Evolutionary conservation across 2,797 vertebrate species (phyloP).

Genomic region (Enteromius fasciolatus): DNA sequence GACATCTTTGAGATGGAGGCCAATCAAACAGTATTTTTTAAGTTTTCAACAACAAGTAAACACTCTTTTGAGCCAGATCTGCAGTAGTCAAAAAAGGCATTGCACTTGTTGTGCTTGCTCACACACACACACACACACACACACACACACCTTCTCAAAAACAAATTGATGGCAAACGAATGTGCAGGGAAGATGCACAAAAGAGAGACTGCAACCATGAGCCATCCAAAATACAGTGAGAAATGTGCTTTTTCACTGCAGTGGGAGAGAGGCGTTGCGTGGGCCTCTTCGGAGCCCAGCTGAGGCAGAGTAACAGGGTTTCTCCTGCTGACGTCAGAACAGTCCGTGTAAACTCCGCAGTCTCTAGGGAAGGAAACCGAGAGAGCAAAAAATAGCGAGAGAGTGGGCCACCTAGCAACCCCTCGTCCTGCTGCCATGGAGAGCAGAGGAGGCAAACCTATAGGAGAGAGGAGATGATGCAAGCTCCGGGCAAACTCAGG

Average conservation of each 20-base stretch:
- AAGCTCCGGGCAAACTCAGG: conserved; percentile 55
- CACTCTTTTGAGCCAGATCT: background rate
- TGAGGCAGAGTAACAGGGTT: conserved; percentile 54
- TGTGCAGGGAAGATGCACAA: background rate
- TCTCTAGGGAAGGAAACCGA: conserved; percentile 34
- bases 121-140: no score
- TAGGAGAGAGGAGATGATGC: conserved; percentile 43
- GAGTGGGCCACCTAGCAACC: conserved; percentile 22
- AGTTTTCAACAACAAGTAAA: background rate
- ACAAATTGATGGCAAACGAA: background rate
- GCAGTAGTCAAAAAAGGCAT: background rate
- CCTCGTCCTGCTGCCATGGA: conserved; percentile 23
- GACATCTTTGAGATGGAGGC: background rate
- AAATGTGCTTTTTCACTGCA: conserved; percentile 23
- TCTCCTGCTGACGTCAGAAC: conserved; percentile 54
- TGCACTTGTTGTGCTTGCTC: background rate
- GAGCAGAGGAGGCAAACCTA: background rate
- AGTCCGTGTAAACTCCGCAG: conserved; percentile 35
- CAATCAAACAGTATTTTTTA: background rate
- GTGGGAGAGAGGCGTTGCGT: conserved; percentile 7
- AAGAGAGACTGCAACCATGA: background rate
- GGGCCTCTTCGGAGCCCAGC: conserved; percentile 18
- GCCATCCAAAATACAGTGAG: background rate
- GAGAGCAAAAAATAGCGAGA: conserved; percentile 8
- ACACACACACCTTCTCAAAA: background rate